Evolutionary conservation across 2,888 invertebrate genomes (phyloP).

Genomic region (Leucophenga montana): DNA sequence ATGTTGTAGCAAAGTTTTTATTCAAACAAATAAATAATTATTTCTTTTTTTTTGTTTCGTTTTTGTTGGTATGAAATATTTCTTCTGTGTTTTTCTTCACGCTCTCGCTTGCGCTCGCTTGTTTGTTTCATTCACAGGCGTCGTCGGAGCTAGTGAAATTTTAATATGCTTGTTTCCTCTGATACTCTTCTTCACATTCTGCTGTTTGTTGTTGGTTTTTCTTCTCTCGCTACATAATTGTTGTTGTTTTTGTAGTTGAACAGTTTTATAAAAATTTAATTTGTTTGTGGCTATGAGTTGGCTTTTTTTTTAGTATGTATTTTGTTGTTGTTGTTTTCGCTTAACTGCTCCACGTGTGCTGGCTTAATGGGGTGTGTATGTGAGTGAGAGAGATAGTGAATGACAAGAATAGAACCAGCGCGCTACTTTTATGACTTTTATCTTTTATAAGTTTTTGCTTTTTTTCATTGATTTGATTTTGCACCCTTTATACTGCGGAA

Average conservation of each 20-base stretch:
- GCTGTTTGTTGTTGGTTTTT: too few relatives aligned
- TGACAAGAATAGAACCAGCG: too few relatives aligned
- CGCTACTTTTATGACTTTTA: slow-evolving; percentile 61
- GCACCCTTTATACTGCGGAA: slow-evolving; percentile 37
- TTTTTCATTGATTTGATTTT: slow-evolving; percentile 35
- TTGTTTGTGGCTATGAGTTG: neutral
- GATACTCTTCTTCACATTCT: neutral
- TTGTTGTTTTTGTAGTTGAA: slow-evolving; percentile 2
- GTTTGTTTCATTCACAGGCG: neutral
- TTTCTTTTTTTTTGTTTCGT: neutral
- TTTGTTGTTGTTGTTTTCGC: neutral
- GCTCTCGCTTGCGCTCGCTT: neutral
- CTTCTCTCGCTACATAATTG: neutral
- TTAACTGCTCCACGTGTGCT: neutral
- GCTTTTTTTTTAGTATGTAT: neutral
- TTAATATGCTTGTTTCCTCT: too few relatives aligned
- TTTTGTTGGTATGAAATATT: slow-evolving; percentile 15
- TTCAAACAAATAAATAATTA: too few relatives aligned
- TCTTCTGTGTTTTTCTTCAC: neutral
- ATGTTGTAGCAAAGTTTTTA: too few relatives aligned
- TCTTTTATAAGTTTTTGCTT: slow-evolving; percentile 41
- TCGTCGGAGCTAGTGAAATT: neutral
- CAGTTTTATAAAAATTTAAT: slow-evolving; percentile 10
- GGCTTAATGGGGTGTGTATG: too few relatives aligned
- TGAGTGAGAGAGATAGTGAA: too few relatives aligned